Base-by-base conservation (phyloP, 2,888 invertebrate genomes). In the Apomyelois bistriatella region DNA sequence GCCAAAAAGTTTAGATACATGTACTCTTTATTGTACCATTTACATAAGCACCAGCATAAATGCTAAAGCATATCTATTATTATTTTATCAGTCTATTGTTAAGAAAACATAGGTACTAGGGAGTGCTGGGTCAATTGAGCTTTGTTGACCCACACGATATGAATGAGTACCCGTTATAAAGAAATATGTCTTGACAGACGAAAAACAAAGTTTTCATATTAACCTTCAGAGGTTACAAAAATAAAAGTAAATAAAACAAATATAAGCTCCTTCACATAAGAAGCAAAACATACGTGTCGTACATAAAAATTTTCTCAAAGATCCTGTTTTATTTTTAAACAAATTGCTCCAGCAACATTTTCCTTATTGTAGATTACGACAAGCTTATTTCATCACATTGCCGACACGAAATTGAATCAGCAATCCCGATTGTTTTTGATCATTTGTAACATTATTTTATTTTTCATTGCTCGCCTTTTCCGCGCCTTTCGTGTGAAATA, bases 371-470 rank as follows among this genome's bases (percentile, higher is more conserved):
- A 43, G 28, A 43, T 43, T 43, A 43, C 12, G 42, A 43, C 22
- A 12, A 6, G 42, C 42, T 43, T 43, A 28, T 43, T 43, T 16
- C 42, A 5, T 43, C 42, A 43, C 42, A 43, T 12, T 28, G 42
- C 28, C 28, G 12, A 9, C 5, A 12, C 13, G 28, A 28, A 43
- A 43, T 43, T 43, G 28, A 43, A 43, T 43, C 42, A 43, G 42
- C 28, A 43, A 28, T 43, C 42, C 12, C 13, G 28, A 43, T 43
- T 43, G 42, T 43, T 43, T 43, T 43, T 40, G 40, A 43, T 28
- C 28, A 43, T 28, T 43, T 12, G 28, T 12, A 43, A 43, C 42
- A 28, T 40, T 1, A 38, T 38, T 7, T 38, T 38, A 42, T 42
- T 42, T 43, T 28, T 13, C 28, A 12, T 28, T 43, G 28, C 42